phyloP scores from a whole-genome alignment of 2,797 vertebrate genomes.

The Galagoides demidoff region DNA sequence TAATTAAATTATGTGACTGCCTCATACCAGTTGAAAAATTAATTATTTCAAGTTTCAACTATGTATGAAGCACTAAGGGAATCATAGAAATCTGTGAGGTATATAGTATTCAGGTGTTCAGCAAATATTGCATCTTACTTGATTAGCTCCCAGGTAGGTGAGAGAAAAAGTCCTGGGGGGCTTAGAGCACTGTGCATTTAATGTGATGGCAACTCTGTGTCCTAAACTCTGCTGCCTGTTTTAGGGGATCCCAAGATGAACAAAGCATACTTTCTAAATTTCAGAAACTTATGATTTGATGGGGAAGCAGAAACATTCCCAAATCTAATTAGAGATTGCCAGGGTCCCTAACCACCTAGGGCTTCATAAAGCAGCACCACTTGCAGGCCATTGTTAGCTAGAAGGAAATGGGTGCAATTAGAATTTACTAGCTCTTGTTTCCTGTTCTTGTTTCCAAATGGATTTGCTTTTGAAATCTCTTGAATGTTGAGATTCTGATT shows the following conservation, averaged over 20 bases:
- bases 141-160: background rate
- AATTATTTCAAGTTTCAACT: background rate
- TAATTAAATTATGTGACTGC: background rate
- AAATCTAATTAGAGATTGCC: background rate
- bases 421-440: background rate
- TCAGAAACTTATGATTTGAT: background rate
- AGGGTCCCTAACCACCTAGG: background rate
- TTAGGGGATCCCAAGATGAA: background rate
- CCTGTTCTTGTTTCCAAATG: background rate
- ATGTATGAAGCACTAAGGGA: background rate
- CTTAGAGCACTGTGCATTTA: background rate
- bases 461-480: constrained; percentile 27
- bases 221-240: background rate
- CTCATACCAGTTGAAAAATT: background rate
- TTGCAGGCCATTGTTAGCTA: background rate
- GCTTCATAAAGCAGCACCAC: background rate
- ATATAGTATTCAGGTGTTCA: background rate
- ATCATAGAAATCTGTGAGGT: background rate
- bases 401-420: constrained; percentile 7
- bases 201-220: background rate
- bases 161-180: background rate
- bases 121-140: background rate
- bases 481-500: constrained; percentile 27
- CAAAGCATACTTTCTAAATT: background rate
- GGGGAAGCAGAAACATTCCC: background rate